These are phyloP conservation scores for Lycopodina hypogea DNA, from an alignment of 37 sponge, comb jelly and placozoan genomes.

Conservation along the genomic window DNA sequence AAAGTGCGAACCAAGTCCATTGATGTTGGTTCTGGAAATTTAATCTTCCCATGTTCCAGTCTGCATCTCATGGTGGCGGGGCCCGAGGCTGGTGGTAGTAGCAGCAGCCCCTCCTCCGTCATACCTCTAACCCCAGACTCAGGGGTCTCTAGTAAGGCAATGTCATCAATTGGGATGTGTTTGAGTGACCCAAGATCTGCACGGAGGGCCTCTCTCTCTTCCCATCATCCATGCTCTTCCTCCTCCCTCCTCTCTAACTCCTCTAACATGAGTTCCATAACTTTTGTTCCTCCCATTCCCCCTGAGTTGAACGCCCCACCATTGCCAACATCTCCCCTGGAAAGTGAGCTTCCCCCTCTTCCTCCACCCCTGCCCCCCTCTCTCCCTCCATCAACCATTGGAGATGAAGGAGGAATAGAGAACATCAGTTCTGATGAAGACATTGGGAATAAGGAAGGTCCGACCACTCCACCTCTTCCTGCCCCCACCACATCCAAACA, in stretches of 20 bases:
- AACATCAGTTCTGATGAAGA: conserved; percentile 69
- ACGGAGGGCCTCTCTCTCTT: conserved; percentile 23
- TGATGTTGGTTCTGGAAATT: not conserved
- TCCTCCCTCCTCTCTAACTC: conserved; percentile 12
- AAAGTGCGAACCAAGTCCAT: not conserved
- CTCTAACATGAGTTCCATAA: conserved; percentile 31
- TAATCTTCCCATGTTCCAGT: conserved; percentile 18
- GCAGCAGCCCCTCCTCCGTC: conserved; percentile 1
- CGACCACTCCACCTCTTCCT: conserved; percentile 32
- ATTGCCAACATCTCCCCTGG: conserved; percentile 38
- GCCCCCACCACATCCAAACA: not conserved
- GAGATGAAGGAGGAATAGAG: conserved; percentile 32
- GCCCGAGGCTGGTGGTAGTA: not conserved
- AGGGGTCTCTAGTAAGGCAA: conserved; percentile 29
- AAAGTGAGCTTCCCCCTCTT: conserved; percentile 24
- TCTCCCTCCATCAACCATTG: not conserved
- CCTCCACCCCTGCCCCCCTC: conserved; percentile 30
- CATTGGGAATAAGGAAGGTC: not conserved
- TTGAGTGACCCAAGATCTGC: conserved; percentile 22
- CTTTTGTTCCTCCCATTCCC: conserved; percentile 39
- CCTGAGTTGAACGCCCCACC: conserved; percentile 45
- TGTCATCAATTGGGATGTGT: not conserved
- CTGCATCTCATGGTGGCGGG: not conserved
- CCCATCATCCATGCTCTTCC: conserved; percentile 36
- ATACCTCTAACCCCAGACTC: conserved; percentile 53